phyloP scores from a whole-genome alignment of 2,888 invertebrate species.

The Dusona sp. region DNA sequence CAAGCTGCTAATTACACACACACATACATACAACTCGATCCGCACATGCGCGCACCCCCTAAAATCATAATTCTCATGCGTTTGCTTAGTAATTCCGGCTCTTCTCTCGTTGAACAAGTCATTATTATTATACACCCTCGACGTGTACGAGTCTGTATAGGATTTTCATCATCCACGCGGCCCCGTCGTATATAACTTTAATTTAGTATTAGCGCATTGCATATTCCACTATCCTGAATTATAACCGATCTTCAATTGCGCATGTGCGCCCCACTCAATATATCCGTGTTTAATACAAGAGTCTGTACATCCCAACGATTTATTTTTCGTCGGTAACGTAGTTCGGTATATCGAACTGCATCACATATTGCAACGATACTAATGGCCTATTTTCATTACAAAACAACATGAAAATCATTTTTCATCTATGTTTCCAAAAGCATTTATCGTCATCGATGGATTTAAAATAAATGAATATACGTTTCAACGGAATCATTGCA shows the following conservation, averaged over 20 bases:
- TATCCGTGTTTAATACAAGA: background rate
- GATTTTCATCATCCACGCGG: conserved; percentile 38
- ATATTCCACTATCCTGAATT: conserved; percentile 46
- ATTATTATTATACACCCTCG: conserved; percentile 44
- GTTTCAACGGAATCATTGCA: background rate
- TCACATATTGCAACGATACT: conserved; percentile 3
- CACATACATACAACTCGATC: conserved; percentile 13
- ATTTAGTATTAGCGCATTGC: conserved; percentile 49
- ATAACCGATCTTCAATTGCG: conserved; percentile 29
- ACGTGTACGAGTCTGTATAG: background rate
- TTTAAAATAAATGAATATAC: background rate
- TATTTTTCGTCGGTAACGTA: conserved; percentile 49
- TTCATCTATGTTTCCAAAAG: background rate
- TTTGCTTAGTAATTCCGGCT: conserved; percentile 20
- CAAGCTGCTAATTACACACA: conserved; percentile 24
- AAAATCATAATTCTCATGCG: conserved; percentile 48
- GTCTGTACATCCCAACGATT: conserved; percentile 7
- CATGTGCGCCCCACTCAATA: conserved; percentile 42
- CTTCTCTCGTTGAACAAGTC: conserved; percentile 40
- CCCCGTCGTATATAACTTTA: conserved; percentile 33
- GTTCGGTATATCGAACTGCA: conserved; percentile 15
- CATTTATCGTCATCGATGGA: background rate
- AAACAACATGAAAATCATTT: background rate
- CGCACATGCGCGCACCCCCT: conserved; percentile 24
- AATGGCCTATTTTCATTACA: background rate